phyloP scores from a whole-genome alignment of 2,113 vertebrate species.

The Ictalurus furcatus region DNA sequence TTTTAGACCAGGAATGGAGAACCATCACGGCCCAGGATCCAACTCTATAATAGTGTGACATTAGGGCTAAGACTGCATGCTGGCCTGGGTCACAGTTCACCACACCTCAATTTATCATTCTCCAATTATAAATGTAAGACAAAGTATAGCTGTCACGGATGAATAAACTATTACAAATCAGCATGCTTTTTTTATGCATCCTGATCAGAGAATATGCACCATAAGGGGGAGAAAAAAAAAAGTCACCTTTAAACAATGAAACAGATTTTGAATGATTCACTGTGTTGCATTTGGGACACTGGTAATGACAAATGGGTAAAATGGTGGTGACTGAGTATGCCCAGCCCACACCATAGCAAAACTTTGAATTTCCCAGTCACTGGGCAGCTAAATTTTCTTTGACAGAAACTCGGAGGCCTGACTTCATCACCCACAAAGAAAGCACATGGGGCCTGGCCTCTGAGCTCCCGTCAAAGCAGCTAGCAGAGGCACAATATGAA shows the following conservation, averaged over 20 bases:
- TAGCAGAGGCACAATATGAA: not conserved
- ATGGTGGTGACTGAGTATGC: not conserved
- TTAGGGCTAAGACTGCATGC: not conserved
- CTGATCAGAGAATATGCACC: too few species aligned
- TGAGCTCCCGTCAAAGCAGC: not conserved
- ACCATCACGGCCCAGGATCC: not conserved
- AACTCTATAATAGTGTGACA: slow-evolving; percentile 15
- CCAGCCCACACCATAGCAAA: not conserved
- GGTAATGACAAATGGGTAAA: not conserved
- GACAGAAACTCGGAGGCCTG: slow-evolving; percentile 3
- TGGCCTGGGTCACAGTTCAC: slow-evolving; percentile 2
- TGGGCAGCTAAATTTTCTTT: not conserved
- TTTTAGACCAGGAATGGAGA: not conserved
- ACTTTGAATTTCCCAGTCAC: not conserved
- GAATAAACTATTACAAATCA: slow-evolving; percentile 12
- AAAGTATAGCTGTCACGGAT: slow-evolving; percentile 4
- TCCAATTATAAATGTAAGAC: not conserved
- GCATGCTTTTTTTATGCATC: too few species aligned
- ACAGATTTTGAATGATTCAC: not conserved
- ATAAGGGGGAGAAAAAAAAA: too few species aligned
- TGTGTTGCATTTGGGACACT: not conserved
- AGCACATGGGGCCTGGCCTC: not conserved
- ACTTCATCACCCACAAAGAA: slow-evolving; percentile 10
- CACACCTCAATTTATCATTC: slow-evolving; percentile 23
- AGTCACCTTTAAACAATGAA: not conserved